phyloP scores from a whole-genome alignment of 2,113 vertebrate genomes.

The Pelecanus crispus region DNA sequence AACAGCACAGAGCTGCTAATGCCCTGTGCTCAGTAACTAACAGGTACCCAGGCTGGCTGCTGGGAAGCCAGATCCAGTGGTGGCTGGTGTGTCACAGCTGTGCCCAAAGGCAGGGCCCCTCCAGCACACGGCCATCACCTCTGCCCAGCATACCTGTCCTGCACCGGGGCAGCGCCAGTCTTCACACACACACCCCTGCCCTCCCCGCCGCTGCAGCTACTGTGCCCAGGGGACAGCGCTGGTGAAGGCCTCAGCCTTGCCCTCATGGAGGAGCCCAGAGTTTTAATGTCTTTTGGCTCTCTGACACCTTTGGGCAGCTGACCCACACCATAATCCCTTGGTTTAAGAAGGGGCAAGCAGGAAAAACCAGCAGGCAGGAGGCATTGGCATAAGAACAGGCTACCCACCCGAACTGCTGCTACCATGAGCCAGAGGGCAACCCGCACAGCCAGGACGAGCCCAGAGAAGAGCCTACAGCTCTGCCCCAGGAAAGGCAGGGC shows the following conservation, averaged over 20 bases:
- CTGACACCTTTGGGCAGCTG: background rate
- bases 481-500: background rate
- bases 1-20: background rate
- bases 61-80: background rate
- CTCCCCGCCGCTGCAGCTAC: background rate
- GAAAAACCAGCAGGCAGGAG: constrained; percentile 40
- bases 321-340: background rate
- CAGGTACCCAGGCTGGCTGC: background rate
- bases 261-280: background rate
- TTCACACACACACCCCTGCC: background rate
- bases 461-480: background rate
- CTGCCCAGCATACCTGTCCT: background rate
- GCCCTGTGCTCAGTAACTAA: background rate
- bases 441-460: background rate
- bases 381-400: constrained; percentile 11
- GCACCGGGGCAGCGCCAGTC: background rate
- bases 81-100: background rate
- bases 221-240: background rate
- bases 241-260: background rate
- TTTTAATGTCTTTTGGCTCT: background rate
- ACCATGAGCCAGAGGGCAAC: background rate
- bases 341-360: background rate
- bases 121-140: fast-evolving
- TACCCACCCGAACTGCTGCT: background rate
- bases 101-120: background rate